These are phyloP conservation scores for Aspidoscelis tigris DNA, from an alignment of 2,113 vertebrate species.

Conservation along the genomic window DNA sequence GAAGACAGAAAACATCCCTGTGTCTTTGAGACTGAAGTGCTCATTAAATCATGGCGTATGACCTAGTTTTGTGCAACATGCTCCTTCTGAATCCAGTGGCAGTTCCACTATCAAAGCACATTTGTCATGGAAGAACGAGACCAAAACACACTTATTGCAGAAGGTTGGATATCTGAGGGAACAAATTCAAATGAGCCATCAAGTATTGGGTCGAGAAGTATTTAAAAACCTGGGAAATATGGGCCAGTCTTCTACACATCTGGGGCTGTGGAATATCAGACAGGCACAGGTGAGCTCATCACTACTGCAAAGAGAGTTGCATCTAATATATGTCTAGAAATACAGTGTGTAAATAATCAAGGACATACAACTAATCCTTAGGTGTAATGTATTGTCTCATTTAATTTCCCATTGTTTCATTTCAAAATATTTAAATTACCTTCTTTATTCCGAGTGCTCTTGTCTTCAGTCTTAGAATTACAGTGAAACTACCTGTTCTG, in stretches of 20 bases:
- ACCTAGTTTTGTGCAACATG: conserved; percentile 5
- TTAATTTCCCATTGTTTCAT: conserved; percentile 25
- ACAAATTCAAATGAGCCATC: conserved; percentile 16
- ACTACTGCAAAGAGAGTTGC: background rate
- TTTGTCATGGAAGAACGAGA: conserved; percentile 28
- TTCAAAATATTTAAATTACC: background rate
- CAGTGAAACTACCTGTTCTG: background rate
- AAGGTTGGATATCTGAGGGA: conserved; percentile 39
- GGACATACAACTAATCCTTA: background rate
- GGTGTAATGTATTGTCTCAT: background rate
- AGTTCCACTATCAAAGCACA: conserved; percentile 49
- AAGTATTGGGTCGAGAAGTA: conserved; percentile 56
- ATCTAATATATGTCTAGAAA: background rate
- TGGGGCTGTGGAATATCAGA: conserved; percentile 65
- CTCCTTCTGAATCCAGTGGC: conserved; percentile 6
- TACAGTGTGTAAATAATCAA: background rate
- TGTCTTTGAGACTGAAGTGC: conserved; percentile 6
- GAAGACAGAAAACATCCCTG: conserved; percentile 21
- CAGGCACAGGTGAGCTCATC: conserved; percentile 77
- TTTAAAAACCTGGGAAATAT: conserved; percentile 52
- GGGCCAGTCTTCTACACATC: conserved; percentile 47
- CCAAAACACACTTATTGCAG: conserved; percentile 33
- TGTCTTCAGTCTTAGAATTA: background rate
- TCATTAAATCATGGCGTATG: conserved; percentile 28
- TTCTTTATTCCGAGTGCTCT: background rate